Conservation (phyloP, 1,140 invertebrate genomes). For the Meloidogyne exigua region DNA sequence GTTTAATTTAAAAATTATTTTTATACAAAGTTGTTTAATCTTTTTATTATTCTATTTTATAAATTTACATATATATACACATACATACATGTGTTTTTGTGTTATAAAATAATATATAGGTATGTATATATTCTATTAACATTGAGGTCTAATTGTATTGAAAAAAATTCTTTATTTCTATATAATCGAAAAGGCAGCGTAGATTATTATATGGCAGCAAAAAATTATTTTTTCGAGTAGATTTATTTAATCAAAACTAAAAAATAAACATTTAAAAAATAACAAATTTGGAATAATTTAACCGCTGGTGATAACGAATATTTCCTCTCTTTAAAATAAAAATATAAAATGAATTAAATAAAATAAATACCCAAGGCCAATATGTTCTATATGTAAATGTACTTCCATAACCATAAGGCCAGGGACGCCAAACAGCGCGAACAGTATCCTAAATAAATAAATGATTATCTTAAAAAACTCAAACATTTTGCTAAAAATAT, state of each 20-base stretch:
- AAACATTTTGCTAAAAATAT: too few species aligned
- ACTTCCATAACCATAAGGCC: slow-evolving; percentile 14
- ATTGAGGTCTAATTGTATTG: too few species aligned
- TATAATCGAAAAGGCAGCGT: too few species aligned
- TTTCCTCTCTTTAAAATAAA: neutral
- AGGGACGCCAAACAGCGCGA: slow-evolving; percentile 19
- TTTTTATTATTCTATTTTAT: too few species aligned
- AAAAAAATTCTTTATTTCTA: too few species aligned
- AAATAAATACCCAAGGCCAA: slow-evolving; percentile 22
- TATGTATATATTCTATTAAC: too few species aligned
- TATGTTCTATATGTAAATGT: slow-evolving; percentile 17
- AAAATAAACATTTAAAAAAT: neutral
- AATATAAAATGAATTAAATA: neutral
- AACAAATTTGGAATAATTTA: neutral
- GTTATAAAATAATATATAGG: neutral
- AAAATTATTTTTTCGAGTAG: neutral
- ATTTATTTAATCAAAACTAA: slow-evolving; percentile 5
- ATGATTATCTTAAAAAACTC: neutral
- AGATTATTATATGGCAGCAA: too few species aligned
- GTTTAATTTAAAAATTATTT: slow-evolving; percentile 5
- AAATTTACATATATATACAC: too few species aligned
- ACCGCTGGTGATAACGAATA: neutral
- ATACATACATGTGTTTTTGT: too few species aligned
- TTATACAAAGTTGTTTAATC: too few species aligned
- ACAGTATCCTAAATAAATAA: slow-evolving; percentile 11